Percentiles rank a stretch among this genome's conserved stretches.
Evolutionary conservation across 2,797 vertebrate genomes (phyloP).

Genomic region (Avahi laniger): DNA sequence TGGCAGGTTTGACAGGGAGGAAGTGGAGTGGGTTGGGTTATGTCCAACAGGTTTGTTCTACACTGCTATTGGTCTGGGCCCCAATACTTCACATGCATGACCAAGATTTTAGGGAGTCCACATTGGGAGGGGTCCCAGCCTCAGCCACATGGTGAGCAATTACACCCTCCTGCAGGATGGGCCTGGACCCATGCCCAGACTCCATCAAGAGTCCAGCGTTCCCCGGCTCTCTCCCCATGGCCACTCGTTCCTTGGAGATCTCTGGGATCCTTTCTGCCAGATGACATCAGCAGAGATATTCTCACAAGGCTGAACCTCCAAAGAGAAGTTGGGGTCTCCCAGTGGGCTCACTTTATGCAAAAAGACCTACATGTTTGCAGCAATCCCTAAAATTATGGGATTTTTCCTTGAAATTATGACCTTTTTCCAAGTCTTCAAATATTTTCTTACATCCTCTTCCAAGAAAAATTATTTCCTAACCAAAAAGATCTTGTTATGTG

Average conservation of each 20-base stretch:
- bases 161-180: accelerated
- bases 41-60: background rate
- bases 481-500: background rate
- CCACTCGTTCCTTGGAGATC: background rate
- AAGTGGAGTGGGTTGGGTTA: background rate
- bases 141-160: background rate
- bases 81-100: background rate
- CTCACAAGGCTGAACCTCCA: background rate
- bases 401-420: background rate
- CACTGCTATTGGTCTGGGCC: background rate
- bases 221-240: accelerated
- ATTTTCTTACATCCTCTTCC: background rate
- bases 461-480: background rate
- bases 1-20: background rate
- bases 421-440: background rate
- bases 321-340: background rate
- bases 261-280: background rate
- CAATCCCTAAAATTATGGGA: background rate
- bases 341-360: background rate
- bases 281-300: background rate
- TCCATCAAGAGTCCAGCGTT: accelerated
- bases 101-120: background rate
- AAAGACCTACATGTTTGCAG: background rate
- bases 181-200: background rate
- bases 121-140: accelerated